Conservation (phyloP, 2,888 invertebrate species). For the Eumerus sabulonum region DNA sequence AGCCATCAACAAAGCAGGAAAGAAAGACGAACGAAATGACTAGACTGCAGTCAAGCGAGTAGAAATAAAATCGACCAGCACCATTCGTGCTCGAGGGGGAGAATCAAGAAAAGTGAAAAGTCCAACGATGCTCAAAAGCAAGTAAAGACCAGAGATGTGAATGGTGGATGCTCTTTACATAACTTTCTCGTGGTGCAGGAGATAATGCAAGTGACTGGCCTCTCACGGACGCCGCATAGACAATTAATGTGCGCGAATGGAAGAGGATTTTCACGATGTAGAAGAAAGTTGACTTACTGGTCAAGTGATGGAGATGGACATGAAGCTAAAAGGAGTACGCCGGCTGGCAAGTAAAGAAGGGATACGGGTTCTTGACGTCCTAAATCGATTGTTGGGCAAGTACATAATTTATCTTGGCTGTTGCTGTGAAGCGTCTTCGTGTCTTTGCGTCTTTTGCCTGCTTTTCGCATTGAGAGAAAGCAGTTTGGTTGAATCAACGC, state of each 20-base stretch:
- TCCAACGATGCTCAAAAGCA: neutral
- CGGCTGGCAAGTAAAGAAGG: neutral
- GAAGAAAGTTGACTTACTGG: constrained; percentile 46
- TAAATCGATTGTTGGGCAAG: no score
- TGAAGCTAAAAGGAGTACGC: neutral
- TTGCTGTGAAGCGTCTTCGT: no score
- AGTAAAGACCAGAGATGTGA: neutral
- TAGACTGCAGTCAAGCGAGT: constrained; percentile 14
- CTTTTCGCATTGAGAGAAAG: no score
- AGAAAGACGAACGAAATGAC: constrained; percentile 1
- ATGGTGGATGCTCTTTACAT: constrained; percentile 35
- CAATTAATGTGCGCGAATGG: constrained; percentile 6
- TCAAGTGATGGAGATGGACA: neutral
- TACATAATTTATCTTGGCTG: no score
- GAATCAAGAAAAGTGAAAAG: constrained; percentile 36
- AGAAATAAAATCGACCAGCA: constrained; percentile 42
- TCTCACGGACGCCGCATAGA: constrained; percentile 2
- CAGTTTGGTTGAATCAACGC: no score
- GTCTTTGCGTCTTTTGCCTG: no score
- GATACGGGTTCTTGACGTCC: no score
- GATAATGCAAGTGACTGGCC: constrained; percentile 29
- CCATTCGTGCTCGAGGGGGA: constrained; percentile 9
- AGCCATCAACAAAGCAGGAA: no score
- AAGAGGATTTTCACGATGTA: neutral
- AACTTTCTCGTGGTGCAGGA: constrained; percentile 40